phyloP scores from a whole-genome alignment of 92 coral and sea anemone species.

The Palythoa heliodiscus region DNA sequence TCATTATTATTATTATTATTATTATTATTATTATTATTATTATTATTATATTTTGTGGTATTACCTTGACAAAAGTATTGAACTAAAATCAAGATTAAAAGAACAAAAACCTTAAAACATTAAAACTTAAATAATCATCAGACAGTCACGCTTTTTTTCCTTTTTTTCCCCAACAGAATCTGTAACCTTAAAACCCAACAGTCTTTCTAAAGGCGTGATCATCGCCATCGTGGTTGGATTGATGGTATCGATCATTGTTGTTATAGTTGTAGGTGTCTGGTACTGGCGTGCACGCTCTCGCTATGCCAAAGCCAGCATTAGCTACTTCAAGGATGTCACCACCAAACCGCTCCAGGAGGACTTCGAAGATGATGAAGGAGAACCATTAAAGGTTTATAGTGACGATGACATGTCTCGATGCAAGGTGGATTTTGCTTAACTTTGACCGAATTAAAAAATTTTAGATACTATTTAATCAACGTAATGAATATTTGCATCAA shows the following conservation, averaged over 20 bases:
- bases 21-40: too few relatives aligned
- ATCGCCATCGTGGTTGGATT: background rate
- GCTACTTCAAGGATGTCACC: conserved; percentile 32
- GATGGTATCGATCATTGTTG: background rate
- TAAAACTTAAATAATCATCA: background rate
- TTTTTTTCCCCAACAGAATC: background rate
- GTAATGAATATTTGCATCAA: too few relatives aligned
- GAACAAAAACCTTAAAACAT: too few relatives aligned
- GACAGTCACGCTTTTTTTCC: background rate
- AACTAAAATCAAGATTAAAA: too few relatives aligned
- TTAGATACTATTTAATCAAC: background rate
- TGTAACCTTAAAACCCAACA: background rate
- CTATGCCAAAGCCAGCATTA: conserved; percentile 31
- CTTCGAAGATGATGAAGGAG: conserved; percentile 6
- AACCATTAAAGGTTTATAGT: conserved; percentile 14
- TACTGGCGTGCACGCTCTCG: conserved; percentile 31
- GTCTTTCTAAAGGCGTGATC: background rate
- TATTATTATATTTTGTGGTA: too few relatives aligned
- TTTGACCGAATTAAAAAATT: background rate
- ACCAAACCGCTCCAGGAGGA: conserved; percentile 32
- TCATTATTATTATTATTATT: too few relatives aligned
- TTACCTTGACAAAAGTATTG: too few relatives aligned
- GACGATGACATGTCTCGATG: conserved; percentile 14
- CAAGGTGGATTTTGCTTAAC: conserved; percentile 37
- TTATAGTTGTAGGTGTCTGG: conserved; percentile 9